Evolutionary conservation across 2,797 vertebrate genomes (phyloP).

Genomic region (Pyrocephalus nanus): DNA sequence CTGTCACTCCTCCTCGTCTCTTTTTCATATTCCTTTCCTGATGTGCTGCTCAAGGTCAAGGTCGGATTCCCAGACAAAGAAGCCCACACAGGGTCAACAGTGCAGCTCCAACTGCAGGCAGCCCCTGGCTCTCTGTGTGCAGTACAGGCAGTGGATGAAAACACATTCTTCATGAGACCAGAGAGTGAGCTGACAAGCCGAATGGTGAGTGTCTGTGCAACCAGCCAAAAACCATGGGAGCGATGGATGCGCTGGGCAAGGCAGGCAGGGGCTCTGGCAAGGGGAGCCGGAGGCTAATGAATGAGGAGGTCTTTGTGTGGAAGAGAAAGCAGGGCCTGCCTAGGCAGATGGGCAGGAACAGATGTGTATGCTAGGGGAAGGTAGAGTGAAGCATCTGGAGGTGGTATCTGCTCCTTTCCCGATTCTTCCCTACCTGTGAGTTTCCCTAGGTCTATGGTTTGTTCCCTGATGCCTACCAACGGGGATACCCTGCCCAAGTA

Average conservation of each 20-base stretch:
- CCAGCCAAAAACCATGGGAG: fast-evolving
- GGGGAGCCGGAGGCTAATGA: neutral
- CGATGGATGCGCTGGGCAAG: neutral
- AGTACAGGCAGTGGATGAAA: constrained; percentile 81
- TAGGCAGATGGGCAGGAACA: neutral
- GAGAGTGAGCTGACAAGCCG: constrained; percentile 74
- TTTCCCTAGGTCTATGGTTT: constrained; percentile 49
- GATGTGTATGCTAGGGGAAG: too few species aligned
- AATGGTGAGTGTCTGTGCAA: constrained; percentile 70
- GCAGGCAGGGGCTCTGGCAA: neutral
- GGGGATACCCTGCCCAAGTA: constrained; percentile 49
- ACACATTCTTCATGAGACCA: constrained; percentile 69
- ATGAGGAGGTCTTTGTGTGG: neutral
- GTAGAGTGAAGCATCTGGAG: neutral
- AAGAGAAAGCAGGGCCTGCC: neutral
- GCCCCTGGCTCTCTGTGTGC: constrained; percentile 83
- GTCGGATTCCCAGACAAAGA: constrained; percentile 76
- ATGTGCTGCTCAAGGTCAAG: constrained; percentile 73
- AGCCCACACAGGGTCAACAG: constrained; percentile 74
- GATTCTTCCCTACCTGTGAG: neutral
- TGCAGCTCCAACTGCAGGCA: constrained; percentile 77
- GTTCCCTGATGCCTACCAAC: constrained; percentile 38
- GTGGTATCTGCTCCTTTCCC: neutral
- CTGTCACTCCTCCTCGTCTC: neutral
- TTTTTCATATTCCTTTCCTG: neutral